Evolutionary conservation across 2,888 invertebrate species (phyloP), one percentile per base, ranked within the genome.

Genomic region (Metallyticus violacea): DNA sequence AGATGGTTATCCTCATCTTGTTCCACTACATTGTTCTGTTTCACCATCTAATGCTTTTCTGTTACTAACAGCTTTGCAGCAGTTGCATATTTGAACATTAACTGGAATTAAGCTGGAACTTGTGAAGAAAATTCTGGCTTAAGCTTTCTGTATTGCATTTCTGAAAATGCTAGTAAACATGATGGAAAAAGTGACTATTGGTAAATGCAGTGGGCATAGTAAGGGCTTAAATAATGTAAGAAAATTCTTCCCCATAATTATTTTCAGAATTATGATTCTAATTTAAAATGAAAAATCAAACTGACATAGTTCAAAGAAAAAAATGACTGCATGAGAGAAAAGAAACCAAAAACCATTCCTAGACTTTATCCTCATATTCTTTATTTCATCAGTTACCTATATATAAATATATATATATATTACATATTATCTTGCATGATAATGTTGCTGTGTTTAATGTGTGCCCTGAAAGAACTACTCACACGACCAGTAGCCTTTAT

Each of bases 291-390:
- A 62, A 62, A 62, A 4, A 15, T 62, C 15, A 0, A 4, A 62
- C 15, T 62, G 15, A 62, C 22, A 62, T 62, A 62, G 40, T 62
- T 62, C 22, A 3, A 62, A 62, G 40, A 22, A 62, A 62, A 15
- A 62, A 62, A 62, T 62, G 40, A 22, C 40, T 62, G 40, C 40
- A 62, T 62, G 40, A 62, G 40, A 62, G 22, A 62, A 40, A 62
- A 62, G 40, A 22, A 62, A 62, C 40, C 40, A 85, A 77, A n/a
- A 85, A 87, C 87, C 87, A 86, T 86, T 85, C 81, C 87, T 87
- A 81, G 85, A 86, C 87, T 87, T 86, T 28, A 87, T 86, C 85
- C 86, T 84, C 40, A 84, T 79, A 81, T 86, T 26, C 25, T 81
- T 81, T 22, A 15, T 62, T 15, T 62, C 9, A 62, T 62, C 40